Evolutionary conservation across 2,113 vertebrate genomes (phyloP).

Genomic region (Amia ocellicauda): DNA sequence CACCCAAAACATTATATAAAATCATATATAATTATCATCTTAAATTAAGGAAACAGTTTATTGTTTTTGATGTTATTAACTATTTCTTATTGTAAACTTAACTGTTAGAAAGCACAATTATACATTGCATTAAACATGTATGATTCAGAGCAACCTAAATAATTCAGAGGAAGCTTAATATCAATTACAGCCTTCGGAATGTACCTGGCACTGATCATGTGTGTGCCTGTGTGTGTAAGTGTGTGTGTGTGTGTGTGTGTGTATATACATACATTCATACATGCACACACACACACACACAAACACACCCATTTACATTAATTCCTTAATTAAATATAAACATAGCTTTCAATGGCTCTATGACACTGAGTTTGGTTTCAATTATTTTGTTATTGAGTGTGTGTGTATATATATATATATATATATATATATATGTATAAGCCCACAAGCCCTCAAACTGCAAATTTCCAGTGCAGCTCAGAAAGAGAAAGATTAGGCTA

Average conservation of each 20-base stretch:
- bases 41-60: no score
- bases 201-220: constrained; percentile 1
- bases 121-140: constrained; percentile 3
- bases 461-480: constrained; percentile 45
- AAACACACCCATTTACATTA: constrained; percentile 7
- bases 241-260: constrained; percentile 7
- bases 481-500: constrained; percentile 45
- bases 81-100: no score
- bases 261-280: not conserved
- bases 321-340: no score
- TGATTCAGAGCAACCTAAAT: constrained; percentile 9
- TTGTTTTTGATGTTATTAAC: no score
- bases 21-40: no score
- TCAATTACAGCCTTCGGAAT: no score
- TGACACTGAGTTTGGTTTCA: no score
- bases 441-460: constrained; percentile 42
- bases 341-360: no score
- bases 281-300: constrained; percentile 20
- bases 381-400: no score
- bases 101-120: not conserved
- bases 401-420: not conserved
- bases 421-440: not conserved
- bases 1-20: no score
- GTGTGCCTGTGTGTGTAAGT: constrained; percentile 9
- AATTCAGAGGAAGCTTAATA: not conserved